A percentile compares a stretch with the other conserved stretches of the same genome.
Evolutionary conservation across 2,113 vertebrate genomes (phyloP).

Genomic region (Notothenia coriiceps): DNA sequence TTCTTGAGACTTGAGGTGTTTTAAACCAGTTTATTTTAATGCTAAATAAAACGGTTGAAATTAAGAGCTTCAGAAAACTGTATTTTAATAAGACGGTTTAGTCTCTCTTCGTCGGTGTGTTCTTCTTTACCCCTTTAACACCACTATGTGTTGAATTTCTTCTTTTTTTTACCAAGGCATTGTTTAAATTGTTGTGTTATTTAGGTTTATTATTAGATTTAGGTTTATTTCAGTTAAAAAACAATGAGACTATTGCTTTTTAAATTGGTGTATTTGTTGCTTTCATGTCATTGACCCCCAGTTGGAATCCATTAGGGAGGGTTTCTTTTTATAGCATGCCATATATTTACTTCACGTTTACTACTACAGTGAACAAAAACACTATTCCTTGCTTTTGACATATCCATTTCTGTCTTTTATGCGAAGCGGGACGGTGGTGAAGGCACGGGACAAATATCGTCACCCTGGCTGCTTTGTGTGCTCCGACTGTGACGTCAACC

Average conservation of each 20-base stretch:
- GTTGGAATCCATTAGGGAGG: neutral
- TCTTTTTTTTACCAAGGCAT: neutral
- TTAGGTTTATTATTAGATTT: neutral
- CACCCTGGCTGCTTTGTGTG: conserved; percentile 98
- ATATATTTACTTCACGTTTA: neutral
- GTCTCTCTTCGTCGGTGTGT: neutral
- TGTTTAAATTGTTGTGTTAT: neutral
- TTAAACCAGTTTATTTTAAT: neutral
- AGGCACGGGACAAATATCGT: conserved; percentile 93
- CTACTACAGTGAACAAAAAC: neutral
- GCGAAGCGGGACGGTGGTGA: conserved; percentile 93
- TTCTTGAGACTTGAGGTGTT: neutral
- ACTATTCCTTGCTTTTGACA: neutral
- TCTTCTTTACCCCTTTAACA: neutral
- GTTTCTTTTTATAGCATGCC: neutral
- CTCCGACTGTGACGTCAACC: conserved; percentile 93
- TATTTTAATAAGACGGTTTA: neutral
- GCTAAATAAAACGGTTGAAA: neutral
- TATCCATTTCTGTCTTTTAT: conserved; percentile 8
- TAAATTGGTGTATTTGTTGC: neutral
- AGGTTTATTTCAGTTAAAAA: neutral
- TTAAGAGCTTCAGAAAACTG: neutral
- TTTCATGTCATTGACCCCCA: neutral
- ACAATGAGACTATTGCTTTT: neutral
- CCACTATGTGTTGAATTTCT: neutral